Percentiles rank a stretch among this genome's conserved stretches.
These are phyloP conservation scores for Trichomycterus rosablanca DNA, from an alignment of 2,113 vertebrate genomes.

Conservation along the genomic window DNA sequence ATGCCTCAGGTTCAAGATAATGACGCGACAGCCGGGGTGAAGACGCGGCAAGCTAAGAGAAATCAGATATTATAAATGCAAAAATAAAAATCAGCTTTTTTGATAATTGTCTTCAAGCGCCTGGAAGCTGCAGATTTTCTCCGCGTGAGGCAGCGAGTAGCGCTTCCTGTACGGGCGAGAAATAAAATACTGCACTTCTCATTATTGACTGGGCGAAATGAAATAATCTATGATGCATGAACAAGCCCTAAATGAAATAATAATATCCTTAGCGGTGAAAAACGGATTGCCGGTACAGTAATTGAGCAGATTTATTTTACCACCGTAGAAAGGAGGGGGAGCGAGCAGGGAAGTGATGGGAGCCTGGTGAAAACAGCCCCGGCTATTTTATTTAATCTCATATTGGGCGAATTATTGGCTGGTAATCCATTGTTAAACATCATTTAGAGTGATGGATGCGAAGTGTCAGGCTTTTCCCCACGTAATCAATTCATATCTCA, in stretches of 20 bases:
- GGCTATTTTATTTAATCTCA: conserved; percentile 95
- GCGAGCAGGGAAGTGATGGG: conserved; percentile 58
- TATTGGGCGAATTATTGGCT: conserved; percentile 88
- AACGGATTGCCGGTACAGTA: conserved; percentile 85
- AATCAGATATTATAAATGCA: not conserved
- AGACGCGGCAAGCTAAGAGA: not conserved
- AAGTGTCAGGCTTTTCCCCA: conserved; percentile 81
- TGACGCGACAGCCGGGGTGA: not conserved
- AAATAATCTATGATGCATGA: conserved; percentile 94
- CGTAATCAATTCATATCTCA: conserved; percentile 96
- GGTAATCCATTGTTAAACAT: conserved; percentile 94
- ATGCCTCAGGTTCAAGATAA: conserved; percentile 65
- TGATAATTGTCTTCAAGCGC: not conserved
- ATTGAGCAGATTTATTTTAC: conserved; percentile 94
- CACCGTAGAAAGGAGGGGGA: conserved; percentile 61
- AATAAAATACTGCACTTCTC: conserved; percentile 86
- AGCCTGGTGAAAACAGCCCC: conserved; percentile 82
- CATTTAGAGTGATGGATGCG: conserved; percentile 93
- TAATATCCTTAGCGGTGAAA: conserved; percentile 96
- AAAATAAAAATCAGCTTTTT: conserved; percentile 1
- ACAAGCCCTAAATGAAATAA: conserved; percentile 97
- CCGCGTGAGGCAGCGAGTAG: not conserved
- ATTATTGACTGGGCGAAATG: conserved; percentile 91
- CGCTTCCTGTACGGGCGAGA: conserved; percentile 56
- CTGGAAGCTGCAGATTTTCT: not conserved